Evolutionary conservation across 2,113 vertebrate species (phyloP), one percentile per base, ranked within the genome.

Genomic region (Melanocharis versteri): DNA sequence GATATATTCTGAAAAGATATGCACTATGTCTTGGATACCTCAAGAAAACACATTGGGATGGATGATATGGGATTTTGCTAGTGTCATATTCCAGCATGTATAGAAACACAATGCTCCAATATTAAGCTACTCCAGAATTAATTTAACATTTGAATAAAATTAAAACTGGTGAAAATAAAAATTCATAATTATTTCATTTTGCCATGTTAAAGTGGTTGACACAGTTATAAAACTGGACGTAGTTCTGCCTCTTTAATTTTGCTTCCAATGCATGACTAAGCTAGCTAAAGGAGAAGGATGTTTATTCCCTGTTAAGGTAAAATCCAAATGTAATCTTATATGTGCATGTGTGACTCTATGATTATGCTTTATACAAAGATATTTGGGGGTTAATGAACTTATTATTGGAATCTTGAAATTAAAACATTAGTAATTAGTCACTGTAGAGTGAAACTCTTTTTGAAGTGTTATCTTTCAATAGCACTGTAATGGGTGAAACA

Each of bases 11-110:
- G 26, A 1, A 4, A 48, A 77, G 39, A 61, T 30, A 37, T 31
- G 3, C 19, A 35, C 6, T 37, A 3, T 53, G 19, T 60, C 89
- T 85, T 69, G 33, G 13, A 47, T 61, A 24, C 6, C 15, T 64
- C 27, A 58, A 50, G 51, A 75, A 70, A 90, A 42, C 21, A 35
- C 27, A n/a, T 24, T 65, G 30, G 20, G 26, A 45, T 69, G 15
- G 13, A 16, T 85, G 56, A 47, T 22, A 9, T 0, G 0, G 24
- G 24, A 33, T 39, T 79, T 23, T 78, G 31, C 19, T 48, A 21
- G 10, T 48, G 28, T 61, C 27, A 27, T 7, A 30, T 70, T 82
- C 79, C 42, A 79, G 9, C 22, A 37, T 8, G 16, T 18, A 14
- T 3, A 37, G 42, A 72, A 76, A 48, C 11, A 73, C 11, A 58